A percentile compares a stretch with the other conserved stretches of the same genome.
These are phyloP conservation scores for Drosophila sp. DNA, from an alignment of 1,140 invertebrate species.

Conservation along the genomic window DNA sequence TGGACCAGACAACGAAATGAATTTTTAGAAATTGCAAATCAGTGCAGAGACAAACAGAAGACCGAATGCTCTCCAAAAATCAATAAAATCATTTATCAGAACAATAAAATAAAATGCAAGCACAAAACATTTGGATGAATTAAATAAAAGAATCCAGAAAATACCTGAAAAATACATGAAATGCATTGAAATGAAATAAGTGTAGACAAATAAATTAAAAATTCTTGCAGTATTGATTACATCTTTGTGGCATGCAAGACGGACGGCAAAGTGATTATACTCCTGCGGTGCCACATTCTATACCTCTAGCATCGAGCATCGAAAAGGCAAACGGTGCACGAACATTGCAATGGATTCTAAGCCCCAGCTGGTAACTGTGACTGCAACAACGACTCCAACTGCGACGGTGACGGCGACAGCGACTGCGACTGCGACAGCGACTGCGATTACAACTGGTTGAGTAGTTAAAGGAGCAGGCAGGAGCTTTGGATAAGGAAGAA, in stretches of 20 bases:
- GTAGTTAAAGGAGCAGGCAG: slow-evolving; percentile 13
- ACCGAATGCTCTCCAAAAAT: background rate
- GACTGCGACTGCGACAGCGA: slow-evolving; percentile 3
- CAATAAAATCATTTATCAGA: background rate
- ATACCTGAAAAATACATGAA: background rate
- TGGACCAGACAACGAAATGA: slow-evolving; percentile 50
- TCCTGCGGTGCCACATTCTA: background rate
- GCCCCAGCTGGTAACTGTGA: slow-evolving; percentile 17
- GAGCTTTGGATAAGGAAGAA: slow-evolving; percentile 39
- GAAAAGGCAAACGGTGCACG: slow-evolving; percentile 23
- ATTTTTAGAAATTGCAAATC: slow-evolving; percentile 49
- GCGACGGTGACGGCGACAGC: background rate
- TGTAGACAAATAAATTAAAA: background rate
- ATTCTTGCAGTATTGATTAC: background rate
- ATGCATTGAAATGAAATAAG: background rate
- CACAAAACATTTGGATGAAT: background rate
- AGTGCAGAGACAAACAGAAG: background rate
- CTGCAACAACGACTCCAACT: slow-evolving; percentile 20
- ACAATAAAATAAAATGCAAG: background rate
- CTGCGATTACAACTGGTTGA: slow-evolving; percentile 10
- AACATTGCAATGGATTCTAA: slow-evolving; percentile 33
- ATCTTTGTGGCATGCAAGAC: background rate
- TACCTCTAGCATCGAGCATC: background rate
- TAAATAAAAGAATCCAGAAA: background rate
- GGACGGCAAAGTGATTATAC: background rate